Base-by-base conservation (phyloP, 1,140 invertebrate species). In the Heliconius hermathena region DNA sequence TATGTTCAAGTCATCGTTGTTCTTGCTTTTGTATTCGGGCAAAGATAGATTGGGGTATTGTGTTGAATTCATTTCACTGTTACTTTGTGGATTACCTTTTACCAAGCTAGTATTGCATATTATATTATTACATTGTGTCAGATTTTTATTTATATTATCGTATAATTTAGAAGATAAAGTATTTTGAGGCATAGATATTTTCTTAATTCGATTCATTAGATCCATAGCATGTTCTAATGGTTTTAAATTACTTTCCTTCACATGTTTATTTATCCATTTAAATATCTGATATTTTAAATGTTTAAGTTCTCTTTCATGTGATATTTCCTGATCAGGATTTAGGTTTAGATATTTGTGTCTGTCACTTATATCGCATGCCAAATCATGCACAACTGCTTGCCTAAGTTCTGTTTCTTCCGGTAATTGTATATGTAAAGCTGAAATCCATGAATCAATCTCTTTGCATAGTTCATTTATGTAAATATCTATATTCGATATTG, bases 211-310 rank as follows among this genome's bases (percentile, higher is more conserved):
- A 49, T 81, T 72, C 83, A 89, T 84, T 33, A 91, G 78, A 4
- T 86, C 81, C 20, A 77, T 71, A 20, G 88, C 89, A 78, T 82
- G 82, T 36, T 85, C 76, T 26, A 86, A 73, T 11, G 84, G 78
- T 77, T 81, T 71, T 33, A 85, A 79, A 75, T 83, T 87, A 73
- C 85, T 76, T 41, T 85, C 77, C 13, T 81, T 83, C 13, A 84
- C 79, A 13, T 88, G 73, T 77, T 89, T 91, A 79, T 85, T 86
- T 18, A 91, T 84, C 87, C 88, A 89, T 86, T 90, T 91, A 79
- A 90, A 93, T 76, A 93, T 87, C 76, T 91, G 88, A 85, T 88
- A 93, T 57, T 89, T 91, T 38, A 93, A 86, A 82, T 87, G 78
- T 83, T 93, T 89, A 49, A 93, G 38, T 77, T 91, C 89, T 49